These are phyloP conservation scores for Tribolium castaneum DNA, from an alignment of 1,140 invertebrate genomes.

Conservation along the genomic window DNA sequence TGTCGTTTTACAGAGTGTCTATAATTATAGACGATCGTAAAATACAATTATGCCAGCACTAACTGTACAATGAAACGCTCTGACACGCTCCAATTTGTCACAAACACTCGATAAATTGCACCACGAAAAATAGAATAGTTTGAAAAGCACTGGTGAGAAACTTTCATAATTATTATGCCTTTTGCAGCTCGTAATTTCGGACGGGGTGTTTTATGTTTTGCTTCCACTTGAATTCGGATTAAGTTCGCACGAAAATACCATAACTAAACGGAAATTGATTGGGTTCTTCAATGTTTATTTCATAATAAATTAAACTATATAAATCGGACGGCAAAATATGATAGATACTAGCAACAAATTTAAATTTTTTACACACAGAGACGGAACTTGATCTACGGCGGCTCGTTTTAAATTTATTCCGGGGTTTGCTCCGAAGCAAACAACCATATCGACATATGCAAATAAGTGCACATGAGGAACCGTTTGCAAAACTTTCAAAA, in stretches of 20 bases:
- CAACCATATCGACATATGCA: conserved; percentile 28
- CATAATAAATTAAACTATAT: conserved; percentile 10
- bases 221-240: not conserved
- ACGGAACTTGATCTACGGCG: conserved; percentile 1
- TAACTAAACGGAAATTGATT: not conserved
- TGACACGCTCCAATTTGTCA: not conserved
- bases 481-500: not conserved
- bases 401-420: conserved; percentile 19
- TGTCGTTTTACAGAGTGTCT: conserved; percentile 17
- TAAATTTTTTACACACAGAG: conserved; percentile 4
- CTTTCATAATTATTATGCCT: not conserved
- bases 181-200: not conserved
- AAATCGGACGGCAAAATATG: conserved; percentile 6
- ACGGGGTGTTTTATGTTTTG: not conserved
- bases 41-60: conserved; percentile 13
- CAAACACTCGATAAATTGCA: not conserved
- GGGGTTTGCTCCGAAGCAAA: not conserved
- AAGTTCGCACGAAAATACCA: not conserved
- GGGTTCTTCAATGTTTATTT: not conserved
- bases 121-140: not conserved
- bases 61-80: not conserved
- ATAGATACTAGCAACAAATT: conserved; percentile 22
- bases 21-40: conserved; percentile 25
- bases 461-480: not conserved
- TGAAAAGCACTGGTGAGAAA: not conserved